These are phyloP conservation scores for Callyntrura sp. DNA, from an alignment of 2,888 invertebrate species.

Conservation along the genomic window DNA sequence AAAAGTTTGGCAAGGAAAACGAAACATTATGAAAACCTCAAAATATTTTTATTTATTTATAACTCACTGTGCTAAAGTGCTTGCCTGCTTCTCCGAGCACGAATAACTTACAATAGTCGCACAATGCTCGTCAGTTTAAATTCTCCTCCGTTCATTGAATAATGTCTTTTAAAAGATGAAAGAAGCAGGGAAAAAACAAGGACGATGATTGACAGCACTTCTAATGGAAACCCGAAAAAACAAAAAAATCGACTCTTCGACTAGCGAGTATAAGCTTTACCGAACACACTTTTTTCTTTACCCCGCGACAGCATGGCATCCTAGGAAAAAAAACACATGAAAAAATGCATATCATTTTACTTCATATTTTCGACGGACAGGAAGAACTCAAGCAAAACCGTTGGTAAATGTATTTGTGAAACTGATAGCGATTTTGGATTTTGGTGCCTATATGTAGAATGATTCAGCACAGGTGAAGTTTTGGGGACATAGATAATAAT, in stretches of 20 bases:
- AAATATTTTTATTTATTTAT: not conserved
- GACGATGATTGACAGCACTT: slow-evolving; percentile 59
- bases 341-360: not conserved
- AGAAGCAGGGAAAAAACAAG: slow-evolving; percentile 8
- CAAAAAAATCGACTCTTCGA: not conserved
- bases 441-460: too few species aligned
- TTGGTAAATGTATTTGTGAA: too few species aligned
- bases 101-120: not conserved
- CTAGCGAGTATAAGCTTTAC: too few species aligned
- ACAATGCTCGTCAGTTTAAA: not conserved
- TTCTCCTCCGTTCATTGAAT: not conserved
- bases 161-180: not conserved
- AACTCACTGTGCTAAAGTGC: not conserved
- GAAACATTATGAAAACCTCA: not conserved
- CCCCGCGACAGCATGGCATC: not conserved
- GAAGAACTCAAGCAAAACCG: too few species aligned
- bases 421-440: too few species aligned
- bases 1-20: slow-evolving; percentile 9
- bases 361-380: too few species aligned
- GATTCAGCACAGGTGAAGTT: too few species aligned
- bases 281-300: not conserved
- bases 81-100: too few species aligned
- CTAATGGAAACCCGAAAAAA: slow-evolving; percentile 24
- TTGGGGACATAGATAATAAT: too few species aligned
- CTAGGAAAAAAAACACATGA: not conserved